phyloP scores from a whole-genome alignment of 2,113 vertebrate species.

The Austrofundulus limnaeus region DNA sequence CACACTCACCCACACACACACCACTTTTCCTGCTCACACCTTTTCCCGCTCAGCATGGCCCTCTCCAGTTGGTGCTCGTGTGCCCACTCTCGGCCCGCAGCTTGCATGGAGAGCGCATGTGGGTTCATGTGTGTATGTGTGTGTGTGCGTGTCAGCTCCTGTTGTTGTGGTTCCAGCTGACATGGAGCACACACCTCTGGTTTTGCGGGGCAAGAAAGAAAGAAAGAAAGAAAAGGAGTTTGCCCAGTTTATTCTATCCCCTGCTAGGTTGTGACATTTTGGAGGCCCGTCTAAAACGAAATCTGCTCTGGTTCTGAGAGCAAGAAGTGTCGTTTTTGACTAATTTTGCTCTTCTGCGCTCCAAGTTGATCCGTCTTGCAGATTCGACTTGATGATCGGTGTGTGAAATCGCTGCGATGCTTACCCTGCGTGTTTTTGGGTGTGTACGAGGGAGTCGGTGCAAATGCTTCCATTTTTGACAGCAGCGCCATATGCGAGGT shows the following conservation, averaged over 20 bases:
- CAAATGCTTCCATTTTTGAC: slow-evolving; percentile 57
- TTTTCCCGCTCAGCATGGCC: slow-evolving; percentile 70
- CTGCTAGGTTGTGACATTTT: slow-evolving; percentile 6
- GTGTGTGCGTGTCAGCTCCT: too few relatives aligned
- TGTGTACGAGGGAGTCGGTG: slow-evolving; percentile 22
- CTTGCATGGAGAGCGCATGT: slow-evolving; percentile 45
- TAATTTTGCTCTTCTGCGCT: slow-evolving; percentile 10
- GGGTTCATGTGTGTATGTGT: slow-evolving; percentile 30
- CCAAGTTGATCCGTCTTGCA: slow-evolving; percentile 12
- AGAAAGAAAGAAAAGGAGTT: too few relatives aligned
- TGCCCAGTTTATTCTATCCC: neutral
- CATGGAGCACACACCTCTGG: slow-evolving; percentile 53
- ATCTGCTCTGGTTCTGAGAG: slow-evolving; percentile 46
- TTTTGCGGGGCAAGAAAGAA: slow-evolving; percentile 23
- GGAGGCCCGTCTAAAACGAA: slow-evolving; percentile 43
- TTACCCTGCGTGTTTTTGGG: slow-evolving; percentile 40
- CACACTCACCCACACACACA: slow-evolving; percentile 78
- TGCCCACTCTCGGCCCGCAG: slow-evolving; percentile 70
- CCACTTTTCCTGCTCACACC: slow-evolving; percentile 73
- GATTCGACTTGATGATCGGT: neutral
- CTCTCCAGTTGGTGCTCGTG: slow-evolving; percentile 70
- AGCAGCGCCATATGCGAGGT: slow-evolving; percentile 65
- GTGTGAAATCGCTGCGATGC: slow-evolving; percentile 32
- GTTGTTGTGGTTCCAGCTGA: slow-evolving; percentile 49
- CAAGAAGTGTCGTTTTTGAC: slow-evolving; percentile 43